These are phyloP conservation scores for Choristoneura fumiferana DNA, from an alignment of 1,140 invertebrate species.

Conservation along the genomic window DNA sequence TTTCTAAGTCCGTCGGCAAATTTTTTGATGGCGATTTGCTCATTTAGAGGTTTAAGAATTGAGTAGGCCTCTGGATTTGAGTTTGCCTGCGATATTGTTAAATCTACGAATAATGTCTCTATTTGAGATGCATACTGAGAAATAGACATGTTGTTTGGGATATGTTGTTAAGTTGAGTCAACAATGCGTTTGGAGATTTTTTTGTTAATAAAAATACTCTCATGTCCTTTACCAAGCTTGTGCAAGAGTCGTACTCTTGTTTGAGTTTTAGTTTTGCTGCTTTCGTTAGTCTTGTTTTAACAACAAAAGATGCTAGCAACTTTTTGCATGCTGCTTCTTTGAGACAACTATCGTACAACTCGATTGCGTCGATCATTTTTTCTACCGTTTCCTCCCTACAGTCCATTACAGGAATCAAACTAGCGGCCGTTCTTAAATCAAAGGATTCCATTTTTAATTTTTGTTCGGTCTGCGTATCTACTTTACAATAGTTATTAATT, in stretches of 20 bases:
- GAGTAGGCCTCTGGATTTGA: not conserved
- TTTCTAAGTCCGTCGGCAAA: constrained; percentile 17
- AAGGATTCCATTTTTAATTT: not conserved
- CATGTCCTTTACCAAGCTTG: not conserved
- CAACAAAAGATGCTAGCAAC: not conserved
- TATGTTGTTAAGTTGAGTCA: not conserved
- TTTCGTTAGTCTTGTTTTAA: not conserved
- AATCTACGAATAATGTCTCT: constrained; percentile 1
- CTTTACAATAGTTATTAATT: too few relatives aligned
- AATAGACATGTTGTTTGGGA: not conserved
- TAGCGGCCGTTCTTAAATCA: not conserved
- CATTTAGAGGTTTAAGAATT: constrained; percentile 16
- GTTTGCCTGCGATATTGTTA: constrained; percentile 18
- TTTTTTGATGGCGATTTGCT: constrained; percentile 4
- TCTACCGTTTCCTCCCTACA: not conserved
- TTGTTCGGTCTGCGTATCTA: too few relatives aligned
- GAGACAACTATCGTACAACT: not conserved
- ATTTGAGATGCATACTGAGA: not conserved
- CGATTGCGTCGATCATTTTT: not conserved
- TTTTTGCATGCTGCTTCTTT: not conserved
- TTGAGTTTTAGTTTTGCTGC: not conserved
- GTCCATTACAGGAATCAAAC: not conserved
- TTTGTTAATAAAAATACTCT: not conserved
- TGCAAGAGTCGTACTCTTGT: not conserved
- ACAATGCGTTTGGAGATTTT: not conserved